Base-by-base conservation (phyloP, 2,797 vertebrate genomes). In the Podarcis siculus region DNA sequence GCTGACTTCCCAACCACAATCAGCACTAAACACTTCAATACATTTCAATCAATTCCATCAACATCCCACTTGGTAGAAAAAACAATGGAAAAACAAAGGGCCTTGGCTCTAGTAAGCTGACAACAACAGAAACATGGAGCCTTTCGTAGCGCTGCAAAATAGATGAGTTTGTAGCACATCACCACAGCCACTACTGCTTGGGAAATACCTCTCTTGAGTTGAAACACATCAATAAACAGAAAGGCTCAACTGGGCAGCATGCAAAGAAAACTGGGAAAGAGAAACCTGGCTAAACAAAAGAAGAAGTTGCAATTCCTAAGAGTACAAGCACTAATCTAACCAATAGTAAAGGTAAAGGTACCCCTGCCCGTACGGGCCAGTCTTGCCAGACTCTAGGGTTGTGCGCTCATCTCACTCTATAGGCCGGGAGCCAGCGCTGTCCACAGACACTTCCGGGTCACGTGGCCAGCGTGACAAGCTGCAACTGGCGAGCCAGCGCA, bases 311-410 rank as follows among this genome's bases (percentile, higher is more conserved):
- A 35, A 32, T 86, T 21, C 19, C 79, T 19, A n/a, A 67, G 42
- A 80, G 30, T 39, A 35, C 30, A 64, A 91, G 89, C 78, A 75
- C 19, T 73, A 87, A 86, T 71, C 6, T 87, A 66, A 85, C n/a
- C 69, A 61, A 49, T 15, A 87, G 49, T n/a, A n/a, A n/a, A n/a
- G n/a, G n/a, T n/a, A n/a, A n/a, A n/a, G n/a, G n/a, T n/a, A n/a
- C n/a, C n/a, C n/a, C n/a, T n/a, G n/a, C n/a, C n/a, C n/a, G n/a
- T n/a, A n/a, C n/a, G n/a, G n/a, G n/a, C n/a, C n/a, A n/a, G n/a
- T n/a, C n/a, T n/a, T n/a, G n/a, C n/a, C n/a, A n/a, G n/a, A n/a
- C n/a, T n/a, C n/a, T n/a, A n/a, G n/a, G n/a, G n/a, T n/a, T n/a
- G n/a, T n/a, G n/a, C n/a, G n/a, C n/a, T n/a, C n/a, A n/a, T n/a